Percentiles rank a stretch among this genome's conserved stretches.
phyloP scores from a whole-genome alignment of 2,113 vertebrate genomes.

The Pedionomus torquatus region DNA sequence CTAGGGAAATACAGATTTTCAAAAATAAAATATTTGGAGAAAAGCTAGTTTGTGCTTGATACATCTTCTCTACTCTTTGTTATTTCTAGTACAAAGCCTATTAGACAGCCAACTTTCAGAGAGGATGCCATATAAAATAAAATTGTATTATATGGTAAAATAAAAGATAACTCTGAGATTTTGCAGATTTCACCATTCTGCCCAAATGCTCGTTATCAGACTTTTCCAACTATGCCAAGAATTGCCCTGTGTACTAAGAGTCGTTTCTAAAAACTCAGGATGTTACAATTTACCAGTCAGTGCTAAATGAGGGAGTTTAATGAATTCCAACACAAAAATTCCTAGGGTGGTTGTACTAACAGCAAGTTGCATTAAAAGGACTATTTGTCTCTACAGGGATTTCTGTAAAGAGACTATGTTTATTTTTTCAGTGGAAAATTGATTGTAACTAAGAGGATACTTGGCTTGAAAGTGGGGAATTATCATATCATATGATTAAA shows the following conservation, averaged over 20 bases:
- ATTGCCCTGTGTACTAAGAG: conserved; percentile 14
- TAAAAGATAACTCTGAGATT: conserved; percentile 12
- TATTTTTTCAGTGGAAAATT: conserved; percentile 86
- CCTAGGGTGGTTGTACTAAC: conserved; percentile 68
- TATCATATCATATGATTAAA: conserved; percentile 91
- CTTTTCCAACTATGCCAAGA: conserved; percentile 47
- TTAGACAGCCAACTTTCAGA: neutral
- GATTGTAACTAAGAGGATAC: conserved; percentile 95
- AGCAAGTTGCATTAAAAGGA: conserved; percentile 75
- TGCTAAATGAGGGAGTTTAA: conserved; percentile 73
- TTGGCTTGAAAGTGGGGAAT: conserved; percentile 85
- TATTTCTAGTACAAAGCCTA: neutral
- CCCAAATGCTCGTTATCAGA: conserved; percentile 24
- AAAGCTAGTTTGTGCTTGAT: neutral
- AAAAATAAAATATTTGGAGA: neutral
- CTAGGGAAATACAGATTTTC: neutral
- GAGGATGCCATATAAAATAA: neutral
- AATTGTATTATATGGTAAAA: neutral
- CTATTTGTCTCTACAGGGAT: conserved; percentile 77
- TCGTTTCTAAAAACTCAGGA: conserved; percentile 41
- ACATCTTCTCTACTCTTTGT: neutral
- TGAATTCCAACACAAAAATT: conserved; percentile 78
- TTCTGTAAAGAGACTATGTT: conserved; percentile 82
- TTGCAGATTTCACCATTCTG: conserved; percentile 50
- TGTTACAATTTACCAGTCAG: conserved; percentile 64